phyloP scores from a whole-genome alignment of 2,888 invertebrate genomes.

The Ellobium chinense region DNA sequence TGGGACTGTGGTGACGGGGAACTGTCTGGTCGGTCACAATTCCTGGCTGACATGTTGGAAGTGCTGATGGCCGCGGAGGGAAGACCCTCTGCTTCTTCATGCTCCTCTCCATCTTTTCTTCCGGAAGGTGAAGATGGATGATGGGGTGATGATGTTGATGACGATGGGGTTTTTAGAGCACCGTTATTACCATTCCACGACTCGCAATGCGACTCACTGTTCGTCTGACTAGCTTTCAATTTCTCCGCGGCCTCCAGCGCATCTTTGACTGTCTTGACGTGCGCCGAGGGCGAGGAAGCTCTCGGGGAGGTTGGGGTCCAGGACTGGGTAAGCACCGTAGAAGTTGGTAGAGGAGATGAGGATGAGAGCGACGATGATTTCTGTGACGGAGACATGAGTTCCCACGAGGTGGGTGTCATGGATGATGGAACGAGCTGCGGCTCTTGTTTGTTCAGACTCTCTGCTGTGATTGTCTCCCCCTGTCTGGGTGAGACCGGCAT shows the following conservation, averaged over 20 bases:
- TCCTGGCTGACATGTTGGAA: conserved; percentile 15
- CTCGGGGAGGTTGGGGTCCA: not conserved
- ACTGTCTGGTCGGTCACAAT: conserved; percentile 39
- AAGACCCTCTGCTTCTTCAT: not conserved
- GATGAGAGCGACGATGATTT: conserved; percentile 28
- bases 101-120: not conserved
- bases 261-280: not conserved
- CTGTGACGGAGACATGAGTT: conserved; percentile 5
- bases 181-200: conserved; percentile 12
- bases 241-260: not conserved
- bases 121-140: conserved; percentile 4
- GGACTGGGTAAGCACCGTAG: conserved; percentile 2
- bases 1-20: conserved; percentile 45
- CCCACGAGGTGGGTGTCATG: conserved; percentile 32
- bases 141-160: conserved; percentile 25
- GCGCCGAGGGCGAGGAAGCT: not conserved
- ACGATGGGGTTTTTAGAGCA: not conserved
- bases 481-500: conserved; percentile 51
- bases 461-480: conserved; percentile 48
- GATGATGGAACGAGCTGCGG: conserved; percentile 29
- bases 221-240: conserved; percentile 13
- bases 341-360: conserved; percentile 10
- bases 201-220: conserved; percentile 5
- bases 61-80: not conserved
- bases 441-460: conserved; percentile 29